Conservation (phyloP, 2,113 vertebrate genomes). For the Epinephelus fuscoguttatus region DNA sequence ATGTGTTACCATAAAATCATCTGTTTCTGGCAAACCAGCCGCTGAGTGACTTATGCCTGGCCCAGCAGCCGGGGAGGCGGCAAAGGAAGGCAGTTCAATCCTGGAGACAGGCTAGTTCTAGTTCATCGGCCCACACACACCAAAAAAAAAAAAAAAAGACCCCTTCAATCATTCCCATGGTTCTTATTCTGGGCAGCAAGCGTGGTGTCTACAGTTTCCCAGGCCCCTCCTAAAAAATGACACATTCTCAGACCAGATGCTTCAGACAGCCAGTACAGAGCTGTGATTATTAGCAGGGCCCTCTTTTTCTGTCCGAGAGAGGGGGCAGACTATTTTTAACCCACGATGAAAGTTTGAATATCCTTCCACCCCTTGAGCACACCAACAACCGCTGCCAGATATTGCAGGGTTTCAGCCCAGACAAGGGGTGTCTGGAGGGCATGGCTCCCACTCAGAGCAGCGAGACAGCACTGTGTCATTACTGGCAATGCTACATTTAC, state of each 20-base stretch:
- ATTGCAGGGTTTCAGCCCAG: conserved; percentile 52
- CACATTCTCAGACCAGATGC: conserved; percentile 82
- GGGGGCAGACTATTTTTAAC: conserved; percentile 80
- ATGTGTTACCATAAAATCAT: conserved; percentile 72
- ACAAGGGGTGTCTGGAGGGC: conserved; percentile 62
- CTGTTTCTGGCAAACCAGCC: conserved; percentile 70
- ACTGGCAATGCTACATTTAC: conserved; percentile 73
- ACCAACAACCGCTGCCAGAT: conserved; percentile 63
- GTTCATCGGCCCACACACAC: conserved; percentile 73
- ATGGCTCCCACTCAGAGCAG: conserved; percentile 41
- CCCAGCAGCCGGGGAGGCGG: conserved; percentile 54
- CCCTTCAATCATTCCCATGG: conserved; percentile 81
- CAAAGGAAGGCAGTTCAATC: conserved; percentile 59
- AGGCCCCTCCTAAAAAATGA: conserved; percentile 85
- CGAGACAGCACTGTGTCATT: conserved; percentile 51
- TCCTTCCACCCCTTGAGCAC: conserved; percentile 66
- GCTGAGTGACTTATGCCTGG: conserved; percentile 74
- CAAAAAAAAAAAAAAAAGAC: conserved; percentile 53
- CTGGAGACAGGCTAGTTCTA: conserved; percentile 64
- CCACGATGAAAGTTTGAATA: conserved; percentile 76
- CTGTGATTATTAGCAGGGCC: conserved; percentile 85
- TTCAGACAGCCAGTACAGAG: conserved; percentile 76
- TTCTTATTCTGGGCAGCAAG: conserved; percentile 79
- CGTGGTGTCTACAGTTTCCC: conserved; percentile 81
- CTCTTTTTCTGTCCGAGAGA: conserved; percentile 63